A percentile compares a stretch with the other conserved stretches of the same genome.
Evolutionary conservation across 2,888 invertebrate genomes (phyloP).

Genomic region (Willowsia nigromaculata): DNA sequence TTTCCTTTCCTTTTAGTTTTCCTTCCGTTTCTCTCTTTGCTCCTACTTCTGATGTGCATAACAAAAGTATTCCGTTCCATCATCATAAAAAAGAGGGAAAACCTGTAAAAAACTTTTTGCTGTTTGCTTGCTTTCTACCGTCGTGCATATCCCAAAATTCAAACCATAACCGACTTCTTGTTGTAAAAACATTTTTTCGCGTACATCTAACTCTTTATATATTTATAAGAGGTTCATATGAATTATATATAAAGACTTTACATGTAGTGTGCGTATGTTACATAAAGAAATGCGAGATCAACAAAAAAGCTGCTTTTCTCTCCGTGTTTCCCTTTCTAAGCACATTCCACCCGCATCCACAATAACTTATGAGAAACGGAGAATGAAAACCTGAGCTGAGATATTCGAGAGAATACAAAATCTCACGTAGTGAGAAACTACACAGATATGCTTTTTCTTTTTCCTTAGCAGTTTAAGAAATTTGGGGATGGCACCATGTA

Average conservation of each 20-base stretch:
- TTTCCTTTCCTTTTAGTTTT: neutral
- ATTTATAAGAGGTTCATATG: neutral
- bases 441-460: neutral
- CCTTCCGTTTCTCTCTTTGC: neutral
- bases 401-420: neutral
- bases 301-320: neutral
- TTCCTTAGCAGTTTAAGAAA: neutral
- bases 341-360: neutral
- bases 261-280: neutral
- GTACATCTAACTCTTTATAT: neutral
- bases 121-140: neutral
- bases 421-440: neutral
- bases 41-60: neutral
- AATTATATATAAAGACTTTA: no score
- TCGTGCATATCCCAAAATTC: neutral
- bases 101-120: constrained; percentile 44
- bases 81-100: constrained; percentile 24
- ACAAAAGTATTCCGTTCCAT: constrained; percentile 27
- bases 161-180: neutral
- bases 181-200: no score
- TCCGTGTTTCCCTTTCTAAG: neutral
- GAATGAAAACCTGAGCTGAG: neutral
- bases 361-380: constrained; percentile 7
- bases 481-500: neutral
- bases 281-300: neutral